Evolutionary conservation across 2,797 vertebrate species (phyloP), one percentile per base, ranked within the genome.

Genomic region (Varecia variegata): DNA sequence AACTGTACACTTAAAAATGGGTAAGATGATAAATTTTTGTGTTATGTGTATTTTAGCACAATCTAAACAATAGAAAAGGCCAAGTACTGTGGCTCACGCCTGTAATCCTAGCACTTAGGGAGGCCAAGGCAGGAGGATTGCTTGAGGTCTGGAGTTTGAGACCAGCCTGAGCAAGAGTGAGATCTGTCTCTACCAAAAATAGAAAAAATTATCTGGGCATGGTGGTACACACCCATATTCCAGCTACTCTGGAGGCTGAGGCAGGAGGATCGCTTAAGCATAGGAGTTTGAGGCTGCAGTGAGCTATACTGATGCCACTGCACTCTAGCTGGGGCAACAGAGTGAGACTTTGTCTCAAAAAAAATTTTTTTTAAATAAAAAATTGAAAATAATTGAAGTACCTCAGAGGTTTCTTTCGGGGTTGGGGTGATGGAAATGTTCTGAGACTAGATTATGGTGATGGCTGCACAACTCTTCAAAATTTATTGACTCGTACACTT

Each of bases 21-120:
- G 15, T 14, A 32, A 18, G 23, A n/a, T 0, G 10, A 20, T 40
- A 13, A 25, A n/a, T 38, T 30, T 30, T 45, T 21, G 62, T 20
- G 58, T 52, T 35, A 76, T 27, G 13, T 32, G 40, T 40, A 52
- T 60, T 70, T 84, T 23, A 52, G 9, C 45, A 45, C 17, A 32
- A 6, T 47, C 35, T 32, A 5, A 38, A 62, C 67, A 35, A 71
- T 43, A 35, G 38, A 79, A 56, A 74, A 68, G 3, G 62, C 62
- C 8, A 7, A n/a, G 32, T 18, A 58, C 3, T 4, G 10, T 58
- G 56, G 9, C 21, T 58, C 23, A 25, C 2, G 7, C 32, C 17
- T n/a, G 32, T n/a, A n/a, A 65, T n/a, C 17, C 17, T 18, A 65
- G 62, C 17, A n/a, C 15, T n/a, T 32, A 18, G 62, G 30, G 60